phyloP scores from a whole-genome alignment of 2,888 invertebrate genomes.

The Nomada goodeniana region DNA sequence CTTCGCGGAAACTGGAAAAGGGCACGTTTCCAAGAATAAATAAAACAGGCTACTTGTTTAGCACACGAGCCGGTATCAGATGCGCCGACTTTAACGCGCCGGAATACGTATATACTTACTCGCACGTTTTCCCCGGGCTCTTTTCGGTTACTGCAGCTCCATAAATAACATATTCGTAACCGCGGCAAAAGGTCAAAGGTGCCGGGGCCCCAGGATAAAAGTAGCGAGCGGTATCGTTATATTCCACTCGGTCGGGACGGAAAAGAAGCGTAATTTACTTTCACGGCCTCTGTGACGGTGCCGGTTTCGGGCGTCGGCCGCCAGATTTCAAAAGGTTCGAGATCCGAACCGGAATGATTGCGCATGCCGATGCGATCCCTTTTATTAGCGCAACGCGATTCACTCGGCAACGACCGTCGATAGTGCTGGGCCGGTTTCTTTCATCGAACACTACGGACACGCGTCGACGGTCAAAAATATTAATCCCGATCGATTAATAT shows the following conservation, averaged over 20 bases:
- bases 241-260: constrained; percentile 32
- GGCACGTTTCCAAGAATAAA: background rate
- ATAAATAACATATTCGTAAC: constrained; percentile 44
- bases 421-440: background rate
- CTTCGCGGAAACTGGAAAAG: too few relatives aligned
- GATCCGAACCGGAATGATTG: background rate
- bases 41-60: background rate
- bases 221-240: constrained; percentile 40
- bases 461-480: too few relatives aligned
- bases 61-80: background rate
- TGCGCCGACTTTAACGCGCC: background rate
- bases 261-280: constrained; percentile 52
- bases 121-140: constrained; percentile 25
- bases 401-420: background rate
- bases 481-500: too few relatives aligned
- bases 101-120: background rate
- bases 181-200: constrained; percentile 35
- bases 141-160: constrained; percentile 28
- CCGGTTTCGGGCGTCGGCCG: background rate
- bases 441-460: background rate
- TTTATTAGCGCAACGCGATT: background rate
- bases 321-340: constrained; percentile 6
- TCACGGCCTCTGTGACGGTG: constrained; percentile 17
- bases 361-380: background rate
- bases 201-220: constrained; percentile 29